Evolutionary conservation across 2,888 invertebrate species (phyloP), one percentile per base, ranked within the genome.

Genomic region (Trichogramma evanescens): DNA sequence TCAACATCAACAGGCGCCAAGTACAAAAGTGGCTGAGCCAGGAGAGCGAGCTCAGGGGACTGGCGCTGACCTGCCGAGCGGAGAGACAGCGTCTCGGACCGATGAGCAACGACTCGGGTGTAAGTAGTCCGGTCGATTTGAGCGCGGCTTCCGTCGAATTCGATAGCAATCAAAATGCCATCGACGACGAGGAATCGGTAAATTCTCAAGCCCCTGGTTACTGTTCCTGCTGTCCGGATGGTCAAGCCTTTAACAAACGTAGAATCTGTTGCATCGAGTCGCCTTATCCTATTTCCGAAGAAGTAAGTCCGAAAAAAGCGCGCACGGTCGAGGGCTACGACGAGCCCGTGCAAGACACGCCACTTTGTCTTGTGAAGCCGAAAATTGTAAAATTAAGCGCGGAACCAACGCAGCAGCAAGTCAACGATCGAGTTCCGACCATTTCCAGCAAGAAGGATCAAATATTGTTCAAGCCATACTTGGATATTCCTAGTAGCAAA

Each of bases 401-500:
- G 64, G 26, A 26, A 6, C 61, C 68, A 43, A 26, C 26, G 26
- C 26, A 26, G 6, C 61, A 61, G 8, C 69, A 69, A 54, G 63
- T 63, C 42, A 72, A 73, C 58, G n/a, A 56, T 59, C 0, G 50
- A 13, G 40, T 48, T 41, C 58, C 68, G 54, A 70, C 76, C 46
- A 71, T 75, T 66, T 74, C 80, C 55, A 74, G 79, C 51, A 80
- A 81, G 68, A 86, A 85, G 76, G 87, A 89, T 56, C 85, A 88
- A 69, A 89, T 89, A 74, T 79, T 89, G 48, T 90, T 90, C 78
- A 87, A 89, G 72, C 90, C 89, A 42, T 90, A 89, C 75, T 80
- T 89, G 55, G 81, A 88, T 65, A 88, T 86, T 70, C 83, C 87
- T 50, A 66, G 84, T 50, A 82, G 83, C 59, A 61, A 59, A 26